Percentiles rank a stretch among this genome's conserved stretches.
Conservation (phyloP, 2,113 vertebrate genomes). For the Columbina picui region DNA sequence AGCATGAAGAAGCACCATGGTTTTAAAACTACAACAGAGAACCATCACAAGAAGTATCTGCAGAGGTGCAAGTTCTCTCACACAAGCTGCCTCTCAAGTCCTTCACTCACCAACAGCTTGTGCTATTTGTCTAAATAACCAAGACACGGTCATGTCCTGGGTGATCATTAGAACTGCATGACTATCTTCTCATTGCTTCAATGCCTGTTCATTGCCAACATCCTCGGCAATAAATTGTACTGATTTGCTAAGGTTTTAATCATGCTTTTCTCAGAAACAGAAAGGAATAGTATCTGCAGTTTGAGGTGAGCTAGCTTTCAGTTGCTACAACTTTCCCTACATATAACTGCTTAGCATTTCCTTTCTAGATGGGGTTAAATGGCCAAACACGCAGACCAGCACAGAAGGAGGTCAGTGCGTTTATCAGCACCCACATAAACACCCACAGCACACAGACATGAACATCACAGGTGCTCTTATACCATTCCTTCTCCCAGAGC, state of each 20-base stretch:
- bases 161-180: background rate
- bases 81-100: background rate
- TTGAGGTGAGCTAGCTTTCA: background rate
- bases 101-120: background rate
- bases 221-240: background rate
- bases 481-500: background rate
- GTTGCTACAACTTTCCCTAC: background rate
- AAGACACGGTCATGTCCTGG: fast-evolving
- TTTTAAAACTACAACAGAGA: background rate
- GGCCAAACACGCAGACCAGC: background rate
- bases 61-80: background rate
- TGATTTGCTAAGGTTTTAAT: background rate
- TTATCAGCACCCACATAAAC: background rate
- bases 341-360: background rate
- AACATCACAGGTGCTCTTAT: background rate
- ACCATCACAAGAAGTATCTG: background rate
- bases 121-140: background rate
- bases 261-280: background rate
- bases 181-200: background rate
- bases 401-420: background rate
- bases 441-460: background rate
- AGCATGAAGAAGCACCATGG: background rate
- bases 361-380: background rate
- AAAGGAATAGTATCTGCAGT: background rate
- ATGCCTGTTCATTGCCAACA: background rate